Evolutionary conservation across 2,888 invertebrate species (phyloP).

Genomic region (Octodonta nipae): DNA sequence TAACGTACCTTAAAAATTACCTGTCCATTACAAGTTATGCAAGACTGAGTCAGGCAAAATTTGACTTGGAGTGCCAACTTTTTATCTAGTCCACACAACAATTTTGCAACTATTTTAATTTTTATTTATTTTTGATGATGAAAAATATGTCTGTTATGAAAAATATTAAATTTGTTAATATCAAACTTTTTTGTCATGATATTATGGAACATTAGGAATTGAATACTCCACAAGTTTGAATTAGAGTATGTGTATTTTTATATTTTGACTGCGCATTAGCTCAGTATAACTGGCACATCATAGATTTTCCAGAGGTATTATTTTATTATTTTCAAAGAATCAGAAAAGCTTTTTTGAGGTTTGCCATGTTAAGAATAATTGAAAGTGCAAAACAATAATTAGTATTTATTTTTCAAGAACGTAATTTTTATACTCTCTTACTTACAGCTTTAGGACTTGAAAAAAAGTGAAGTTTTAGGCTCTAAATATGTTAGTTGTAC

Average conservation of each 20-base stretch:
- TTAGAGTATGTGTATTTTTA: constrained; percentile 10
- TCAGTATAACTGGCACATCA: constrained; percentile 11
- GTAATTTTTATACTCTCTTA: constrained; percentile 13
- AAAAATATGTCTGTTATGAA: too few species aligned
- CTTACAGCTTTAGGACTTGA: constrained; percentile 18
- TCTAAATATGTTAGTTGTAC: constrained; percentile 35
- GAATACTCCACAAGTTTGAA: constrained; percentile 4
- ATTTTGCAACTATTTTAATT: too few species aligned
- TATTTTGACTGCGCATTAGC: constrained; percentile 12
- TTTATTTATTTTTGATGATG: too few species aligned
- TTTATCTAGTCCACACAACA: constrained; percentile 33
- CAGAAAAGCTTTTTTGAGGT: constrained; percentile 2
- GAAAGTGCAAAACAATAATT: constrained; percentile 15
- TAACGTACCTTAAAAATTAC: constrained; percentile 1
- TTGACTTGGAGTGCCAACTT: constrained; percentile 27
- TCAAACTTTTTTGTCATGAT: constrained; percentile 5
- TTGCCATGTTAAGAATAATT: constrained; percentile 7
- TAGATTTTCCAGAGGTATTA: constrained; percentile 3
- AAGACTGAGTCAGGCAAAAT: constrained; percentile 21
- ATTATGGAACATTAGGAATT: constrained; percentile 9
- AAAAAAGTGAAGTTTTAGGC: constrained; percentile 22
- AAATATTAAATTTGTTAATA: too few species aligned
- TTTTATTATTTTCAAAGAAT: constrained; percentile 4
- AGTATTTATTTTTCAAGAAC: constrained; percentile 14
- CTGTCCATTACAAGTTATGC: constrained; percentile 11